Evolutionary conservation across 2,888 invertebrate species (phyloP).

Genomic region (Harpagoxenus sublaevis): DNA sequence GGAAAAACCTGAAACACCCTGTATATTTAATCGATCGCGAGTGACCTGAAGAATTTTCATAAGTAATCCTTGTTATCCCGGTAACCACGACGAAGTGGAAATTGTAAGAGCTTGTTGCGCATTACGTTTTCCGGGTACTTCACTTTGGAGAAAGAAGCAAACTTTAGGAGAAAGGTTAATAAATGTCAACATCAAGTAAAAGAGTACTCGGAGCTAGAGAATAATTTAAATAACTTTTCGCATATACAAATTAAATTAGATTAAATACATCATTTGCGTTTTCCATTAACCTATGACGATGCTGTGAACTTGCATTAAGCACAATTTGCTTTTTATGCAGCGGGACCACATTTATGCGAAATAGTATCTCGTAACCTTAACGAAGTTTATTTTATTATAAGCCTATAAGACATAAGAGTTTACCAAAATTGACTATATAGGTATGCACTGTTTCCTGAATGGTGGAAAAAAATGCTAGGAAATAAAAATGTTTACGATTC

Average conservation of each 20-base stretch:
- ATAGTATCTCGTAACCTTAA: neutral
- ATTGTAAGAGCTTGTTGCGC: slow-evolving; percentile 33
- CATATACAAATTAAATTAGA: slow-evolving; percentile 5
- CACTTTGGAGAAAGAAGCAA: neutral
- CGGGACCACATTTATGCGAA: neutral
- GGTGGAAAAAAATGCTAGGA: neutral
- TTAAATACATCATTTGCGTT: neutral
- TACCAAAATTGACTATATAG: neutral
- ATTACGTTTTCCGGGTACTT: slow-evolving; percentile 37
- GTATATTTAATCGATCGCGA: slow-evolving; percentile 50
- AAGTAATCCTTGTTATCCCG: slow-evolving; percentile 40
- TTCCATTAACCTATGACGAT: neutral
- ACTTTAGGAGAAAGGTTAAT: neutral
- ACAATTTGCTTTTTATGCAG: neutral
- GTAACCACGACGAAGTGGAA: slow-evolving; percentile 56
- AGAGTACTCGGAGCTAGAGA: neutral
- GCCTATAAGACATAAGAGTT: neutral
- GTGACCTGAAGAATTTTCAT: slow-evolving; percentile 40
- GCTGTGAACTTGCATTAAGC: neutral
- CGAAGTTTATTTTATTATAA: neutral
- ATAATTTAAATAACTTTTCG: slow-evolving; percentile 36
- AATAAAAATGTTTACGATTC: neutral
- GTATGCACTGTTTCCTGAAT: neutral
- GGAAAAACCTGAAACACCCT: no score
- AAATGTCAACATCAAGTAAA: neutral